These are phyloP conservation scores for Mythimna vitellina DNA, from an alignment of 2,888 invertebrate genomes.

Conservation along the genomic window DNA sequence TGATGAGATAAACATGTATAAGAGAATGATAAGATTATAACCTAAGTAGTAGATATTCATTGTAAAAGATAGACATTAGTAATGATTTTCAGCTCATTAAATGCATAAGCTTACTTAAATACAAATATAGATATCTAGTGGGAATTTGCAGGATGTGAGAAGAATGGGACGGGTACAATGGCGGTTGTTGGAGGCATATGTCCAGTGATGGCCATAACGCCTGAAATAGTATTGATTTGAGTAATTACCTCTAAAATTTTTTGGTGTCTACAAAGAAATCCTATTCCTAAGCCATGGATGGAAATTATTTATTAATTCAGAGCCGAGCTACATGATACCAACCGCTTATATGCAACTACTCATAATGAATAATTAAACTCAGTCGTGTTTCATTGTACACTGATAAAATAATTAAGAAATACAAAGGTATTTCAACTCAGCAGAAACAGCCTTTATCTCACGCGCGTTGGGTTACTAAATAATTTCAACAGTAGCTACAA, in stretches of 20 bases:
- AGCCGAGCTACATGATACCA: not conserved
- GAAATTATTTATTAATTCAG: not conserved
- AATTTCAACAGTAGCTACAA: constrained; percentile 18
- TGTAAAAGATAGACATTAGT: too few relatives aligned
- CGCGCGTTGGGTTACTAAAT: constrained; percentile 28
- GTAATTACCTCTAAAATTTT: too few relatives aligned
- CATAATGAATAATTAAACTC: not conserved
- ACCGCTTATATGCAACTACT: not conserved
- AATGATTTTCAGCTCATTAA: too few relatives aligned
- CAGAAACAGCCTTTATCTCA: constrained; percentile 40
- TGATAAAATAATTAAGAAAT: constrained; percentile 34
- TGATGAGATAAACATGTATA: not conserved
- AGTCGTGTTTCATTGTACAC: not conserved
- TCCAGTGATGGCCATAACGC: too few relatives aligned
- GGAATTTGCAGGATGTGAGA: too few relatives aligned
- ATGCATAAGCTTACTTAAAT: too few relatives aligned
- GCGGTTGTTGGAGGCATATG: too few relatives aligned
- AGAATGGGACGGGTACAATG: too few relatives aligned
- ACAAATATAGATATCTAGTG: too few relatives aligned
- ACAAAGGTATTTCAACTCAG: constrained; percentile 10
- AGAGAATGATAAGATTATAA: too few relatives aligned
- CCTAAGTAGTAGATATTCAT: too few relatives aligned
- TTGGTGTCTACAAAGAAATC: not conserved
- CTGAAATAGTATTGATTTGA: not conserved
- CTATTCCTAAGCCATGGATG: not conserved